phyloP scores from a whole-genome alignment of 2,797 vertebrate species.

The Xyrichtys novacula region DNA sequence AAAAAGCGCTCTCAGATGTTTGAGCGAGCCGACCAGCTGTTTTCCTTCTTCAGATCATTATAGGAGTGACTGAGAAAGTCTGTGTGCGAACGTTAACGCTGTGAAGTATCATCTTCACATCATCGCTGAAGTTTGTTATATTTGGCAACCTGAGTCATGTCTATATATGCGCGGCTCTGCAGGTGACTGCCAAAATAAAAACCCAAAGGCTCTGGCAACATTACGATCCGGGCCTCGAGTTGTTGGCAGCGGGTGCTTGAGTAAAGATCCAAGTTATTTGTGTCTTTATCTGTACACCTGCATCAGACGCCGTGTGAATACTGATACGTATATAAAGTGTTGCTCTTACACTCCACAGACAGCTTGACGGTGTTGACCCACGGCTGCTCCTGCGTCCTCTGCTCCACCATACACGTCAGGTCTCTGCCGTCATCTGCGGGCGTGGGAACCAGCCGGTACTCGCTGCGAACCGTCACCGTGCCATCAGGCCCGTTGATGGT shows the following conservation, averaged over 20 bases:
- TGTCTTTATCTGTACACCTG: background rate
- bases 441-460: conserved; percentile 83
- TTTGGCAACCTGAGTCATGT: conserved; percentile 3
- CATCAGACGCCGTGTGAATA: too few relatives aligned
- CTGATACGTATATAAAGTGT: background rate
- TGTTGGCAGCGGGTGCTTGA: background rate
- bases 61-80: conserved; percentile 9
- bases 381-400: conserved; percentile 75
- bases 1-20: conserved; percentile 22
- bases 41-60: conserved; percentile 35
- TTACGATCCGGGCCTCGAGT: background rate
- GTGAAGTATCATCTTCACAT: conserved; percentile 1
- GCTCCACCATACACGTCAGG: conserved; percentile 84
- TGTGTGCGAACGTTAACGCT: background rate
- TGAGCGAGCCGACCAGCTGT: conserved; percentile 25
- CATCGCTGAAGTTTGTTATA: conserved; percentile 1
- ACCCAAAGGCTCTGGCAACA: conserved; percentile 9
- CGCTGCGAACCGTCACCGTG: conserved; percentile 86
- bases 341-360: conserved; percentile 88
- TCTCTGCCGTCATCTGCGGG: conserved; percentile 75
- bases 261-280: background rate
- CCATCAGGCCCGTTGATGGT: conserved; percentile 75
- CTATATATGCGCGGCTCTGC: background rate
- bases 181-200: conserved; percentile 24
- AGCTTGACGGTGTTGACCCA: conserved; percentile 76